Conservation (phyloP, 2,888 invertebrate genomes). For the Lampropteryx suffumata region DNA sequence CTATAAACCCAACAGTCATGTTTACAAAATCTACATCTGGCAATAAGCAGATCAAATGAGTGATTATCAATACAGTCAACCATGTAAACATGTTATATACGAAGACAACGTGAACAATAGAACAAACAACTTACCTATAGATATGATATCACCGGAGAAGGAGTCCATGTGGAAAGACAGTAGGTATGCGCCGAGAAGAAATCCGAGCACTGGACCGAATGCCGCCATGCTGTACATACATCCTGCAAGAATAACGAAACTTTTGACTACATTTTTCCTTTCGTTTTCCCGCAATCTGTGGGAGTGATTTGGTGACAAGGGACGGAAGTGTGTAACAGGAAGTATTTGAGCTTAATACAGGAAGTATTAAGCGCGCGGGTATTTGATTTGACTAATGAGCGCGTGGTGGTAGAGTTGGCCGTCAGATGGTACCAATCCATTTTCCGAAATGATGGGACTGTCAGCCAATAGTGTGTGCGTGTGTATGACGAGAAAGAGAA, state of each 20-base stretch:
- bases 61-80: constrained; percentile 9
- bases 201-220: constrained; percentile 97
- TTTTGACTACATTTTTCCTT: not conserved
- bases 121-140: constrained; percentile 83
- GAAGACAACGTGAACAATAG: constrained; percentile 11
- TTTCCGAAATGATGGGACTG: too few relatives aligned
- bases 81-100: constrained; percentile 1
- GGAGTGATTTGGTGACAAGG: too few relatives aligned
- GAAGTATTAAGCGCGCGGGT: too few relatives aligned
- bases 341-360: too few relatives aligned
- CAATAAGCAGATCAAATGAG: constrained; percentile 1
- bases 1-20: not conserved
- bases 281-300: too few relatives aligned
- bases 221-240: constrained; percentile 99
- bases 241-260: constrained; percentile 76
- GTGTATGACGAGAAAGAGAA: too few relatives aligned
- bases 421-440: too few relatives aligned
- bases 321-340: too few relatives aligned
- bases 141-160: constrained; percentile 87
- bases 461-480: too few relatives aligned
- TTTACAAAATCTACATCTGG: constrained; percentile 22
- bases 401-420: too few relatives aligned
- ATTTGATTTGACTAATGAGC: too few relatives aligned
- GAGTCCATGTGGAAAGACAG: constrained; percentile 96
- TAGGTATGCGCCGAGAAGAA: constrained; percentile 95